Conservation (phyloP, 2,888 invertebrate species). For the Zygogramma bicolorata region DNA sequence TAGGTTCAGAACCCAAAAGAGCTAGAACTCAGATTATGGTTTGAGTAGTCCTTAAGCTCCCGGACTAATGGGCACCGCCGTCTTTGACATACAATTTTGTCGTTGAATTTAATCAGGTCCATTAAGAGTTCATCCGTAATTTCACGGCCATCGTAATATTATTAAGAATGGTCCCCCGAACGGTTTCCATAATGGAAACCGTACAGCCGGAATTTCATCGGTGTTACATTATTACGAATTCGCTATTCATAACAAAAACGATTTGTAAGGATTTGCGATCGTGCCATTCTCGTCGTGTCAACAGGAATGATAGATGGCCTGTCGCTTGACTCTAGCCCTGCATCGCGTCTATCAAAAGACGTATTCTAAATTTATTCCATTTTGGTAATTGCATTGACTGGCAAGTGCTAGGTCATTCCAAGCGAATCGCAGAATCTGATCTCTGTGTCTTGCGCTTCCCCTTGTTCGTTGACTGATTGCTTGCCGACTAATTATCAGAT, state of each 20-base stretch:
- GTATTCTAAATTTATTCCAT: constrained; percentile 61
- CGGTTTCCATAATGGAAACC: constrained; percentile 32
- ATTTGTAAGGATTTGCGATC: constrained; percentile 67
- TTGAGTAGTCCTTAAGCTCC: neutral
- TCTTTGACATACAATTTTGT: constrained; percentile 44
- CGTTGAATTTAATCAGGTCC: constrained; percentile 40
- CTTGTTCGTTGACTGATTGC: constrained; percentile 50
- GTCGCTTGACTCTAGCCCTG: constrained; percentile 61
- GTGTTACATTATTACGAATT: constrained; percentile 57
- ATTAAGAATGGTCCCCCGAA: constrained; percentile 43
- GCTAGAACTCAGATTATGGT: neutral
- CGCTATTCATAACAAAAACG: constrained; percentile 65
- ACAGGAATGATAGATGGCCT: constrained; percentile 63
- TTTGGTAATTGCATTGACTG: constrained; percentile 61
- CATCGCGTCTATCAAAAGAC: constrained; percentile 63
- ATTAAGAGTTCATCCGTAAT: constrained; percentile 48
- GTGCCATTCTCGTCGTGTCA: constrained; percentile 58
- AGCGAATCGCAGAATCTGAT: constrained; percentile 46
- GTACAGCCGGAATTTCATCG: constrained; percentile 35
- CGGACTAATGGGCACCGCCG: constrained; percentile 34
- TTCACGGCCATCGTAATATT: constrained; percentile 40
- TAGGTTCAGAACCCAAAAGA: too few relatives aligned
- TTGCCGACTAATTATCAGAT: constrained; percentile 55
- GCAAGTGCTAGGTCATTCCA: constrained; percentile 52
- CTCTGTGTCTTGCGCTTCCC: constrained; percentile 39